Conservation (phyloP, 2,797 vertebrate species). For the Galaxias olidus region DNA sequence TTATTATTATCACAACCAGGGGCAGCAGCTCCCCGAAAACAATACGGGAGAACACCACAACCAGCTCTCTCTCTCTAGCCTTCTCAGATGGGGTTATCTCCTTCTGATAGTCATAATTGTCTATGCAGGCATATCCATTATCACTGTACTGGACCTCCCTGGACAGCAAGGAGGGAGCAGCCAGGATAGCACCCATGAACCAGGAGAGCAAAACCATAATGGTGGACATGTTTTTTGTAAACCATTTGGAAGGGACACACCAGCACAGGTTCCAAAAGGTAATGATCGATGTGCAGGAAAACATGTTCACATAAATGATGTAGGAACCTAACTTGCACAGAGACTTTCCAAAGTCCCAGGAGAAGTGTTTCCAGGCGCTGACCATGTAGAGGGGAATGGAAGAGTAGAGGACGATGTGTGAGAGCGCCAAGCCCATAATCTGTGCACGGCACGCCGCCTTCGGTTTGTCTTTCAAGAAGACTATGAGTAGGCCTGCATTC, state of each 20-base stretch:
- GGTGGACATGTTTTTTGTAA: constrained; percentile 42
- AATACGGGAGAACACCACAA: constrained; percentile 65
- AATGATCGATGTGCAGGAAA: constrained; percentile 75
- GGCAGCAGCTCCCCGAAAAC: constrained; percentile 72
- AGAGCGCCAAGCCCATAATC: constrained; percentile 77
- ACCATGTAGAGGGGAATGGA: constrained; percentile 74
- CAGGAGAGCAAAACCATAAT: constrained; percentile 56
- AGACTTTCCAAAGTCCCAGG: constrained; percentile 73
- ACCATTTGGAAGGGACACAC: constrained; percentile 66
- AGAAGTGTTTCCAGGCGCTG: constrained; percentile 71
- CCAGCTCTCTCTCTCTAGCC: constrained; percentile 37
- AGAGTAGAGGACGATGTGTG: constrained; percentile 76
- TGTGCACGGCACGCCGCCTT: constrained; percentile 69
- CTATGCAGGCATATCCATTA: constrained; percentile 60
- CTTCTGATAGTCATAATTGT: constrained; percentile 67
- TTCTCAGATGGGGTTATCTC: rapidly evolving
- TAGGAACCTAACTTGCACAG: constrained; percentile 81
- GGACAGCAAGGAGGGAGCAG: constrained; percentile 71
- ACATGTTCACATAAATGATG: constrained; percentile 74
- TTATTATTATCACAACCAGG: constrained; percentile 61
- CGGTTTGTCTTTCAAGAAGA: constrained; percentile 71
- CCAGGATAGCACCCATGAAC: constrained; percentile 62
- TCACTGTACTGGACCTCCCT: constrained; percentile 52
- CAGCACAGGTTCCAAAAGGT: constrained; percentile 73
- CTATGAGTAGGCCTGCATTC: constrained; percentile 70